These are phyloP conservation scores for Molanna angustata DNA, from an alignment of 2,888 invertebrate genomes.

Conservation along the genomic window DNA sequence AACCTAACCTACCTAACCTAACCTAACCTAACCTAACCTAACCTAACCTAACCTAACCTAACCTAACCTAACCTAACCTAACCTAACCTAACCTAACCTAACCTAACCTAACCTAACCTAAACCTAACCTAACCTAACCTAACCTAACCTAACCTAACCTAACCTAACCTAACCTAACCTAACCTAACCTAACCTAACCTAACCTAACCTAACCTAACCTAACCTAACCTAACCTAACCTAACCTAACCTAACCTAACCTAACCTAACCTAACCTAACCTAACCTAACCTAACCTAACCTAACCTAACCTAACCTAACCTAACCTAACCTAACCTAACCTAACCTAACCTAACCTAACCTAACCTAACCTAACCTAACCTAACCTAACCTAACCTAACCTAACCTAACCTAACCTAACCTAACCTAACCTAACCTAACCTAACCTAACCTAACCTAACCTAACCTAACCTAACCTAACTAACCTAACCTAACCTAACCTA, in stretches of 20 bases:
- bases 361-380: slow-evolving; percentile 20
- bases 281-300: slow-evolving; percentile 2
- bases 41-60: slow-evolving; percentile 1
- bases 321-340: slow-evolving; percentile 5
- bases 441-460: slow-evolving; percentile 34
- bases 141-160: slow-evolving; percentile 2
- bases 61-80: slow-evolving; percentile 1
- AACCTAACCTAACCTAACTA: slow-evolving; percentile 31
- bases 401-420: slow-evolving; percentile 16
- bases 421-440: slow-evolving; percentile 18
- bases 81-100: slow-evolving; percentile 1
- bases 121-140: slow-evolving; percentile 1
- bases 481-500: slow-evolving; percentile 33
- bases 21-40: background rate
- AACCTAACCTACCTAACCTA: background rate
- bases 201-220: slow-evolving; percentile 8
- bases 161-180: slow-evolving; percentile 2
- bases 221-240: slow-evolving; percentile 7
- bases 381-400: slow-evolving; percentile 14
- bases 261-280: slow-evolving; percentile 5
- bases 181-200: slow-evolving; percentile 2
- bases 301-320: slow-evolving; percentile 2
- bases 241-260: slow-evolving; percentile 2
- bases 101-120: background rate
- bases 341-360: slow-evolving; percentile 17